Base-by-base conservation (phyloP, 1,140 invertebrate species). In the Tetramorium alpestre region DNA sequence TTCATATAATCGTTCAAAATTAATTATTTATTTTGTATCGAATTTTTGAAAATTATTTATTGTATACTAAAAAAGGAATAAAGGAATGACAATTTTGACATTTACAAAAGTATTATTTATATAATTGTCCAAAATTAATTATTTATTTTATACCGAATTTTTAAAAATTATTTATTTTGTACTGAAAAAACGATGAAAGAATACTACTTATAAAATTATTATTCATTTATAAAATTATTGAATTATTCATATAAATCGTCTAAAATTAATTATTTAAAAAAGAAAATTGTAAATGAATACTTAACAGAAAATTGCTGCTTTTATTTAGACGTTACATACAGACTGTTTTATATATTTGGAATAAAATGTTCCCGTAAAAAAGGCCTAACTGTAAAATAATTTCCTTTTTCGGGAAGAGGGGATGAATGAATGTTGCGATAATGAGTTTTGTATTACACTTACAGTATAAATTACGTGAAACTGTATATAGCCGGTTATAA, bases 381-480 rank as follows among this genome's bases (percentile, higher is more conserved):
- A 33, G 8, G 5, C 56, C 6, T 25, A 70, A 28, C 18, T 54
- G 18, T n/a, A 54, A 54, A 49, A 62, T 41, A 28, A 51, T 41
- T 69, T 38, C 47, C 11, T 38, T 49, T 78, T 33, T 38, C 1
- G 0, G 5, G 33, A 10, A 10, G 22, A 13, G 41, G 25, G 22
- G 33, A 4, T 2, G 11, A 25, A 47, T 69, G 44, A 69, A 69
- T 47, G 65, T 69, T 69, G 65, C 22, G 41, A 5, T 69, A 47
- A 69, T 33, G 51, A 11, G 54, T 58, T 64, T 84, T 75, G 11
- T 18, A 18, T 92, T 91, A 82, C 76, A 38, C 33, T 65, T 47
- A 33, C n/a, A 22, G 22, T 64, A 62, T 86, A 60, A 60, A 64
- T 85, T 77, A 89, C 7, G 69, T 18, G 47, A 64, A 90, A 90